Base-by-base conservation (phyloP, 2,888 invertebrate genomes). In the Stegophylla sp. region DNA sequence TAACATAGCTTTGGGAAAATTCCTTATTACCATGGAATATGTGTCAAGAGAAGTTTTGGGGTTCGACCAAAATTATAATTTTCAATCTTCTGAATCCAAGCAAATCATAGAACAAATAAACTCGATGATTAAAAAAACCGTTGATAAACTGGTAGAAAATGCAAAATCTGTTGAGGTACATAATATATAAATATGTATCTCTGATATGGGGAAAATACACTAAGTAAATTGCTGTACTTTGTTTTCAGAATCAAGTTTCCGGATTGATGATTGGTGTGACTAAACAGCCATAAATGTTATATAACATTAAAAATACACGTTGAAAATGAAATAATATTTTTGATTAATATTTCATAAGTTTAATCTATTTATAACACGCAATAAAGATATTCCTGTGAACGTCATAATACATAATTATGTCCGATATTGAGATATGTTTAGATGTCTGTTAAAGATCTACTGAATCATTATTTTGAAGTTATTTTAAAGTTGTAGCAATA, bases 231-330 rank as follows among this genome's bases (percentile, higher is more conserved):
- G 23, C 41, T 20, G 7, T 71, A 28, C 23, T 73, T 23, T 59
- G 45, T n/a, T 73, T 73, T 73, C 45, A 73, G 73, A 43, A 59
- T 28, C 73, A 73, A 73, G 59, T 73, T 45, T 43, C 43, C 13
- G 59, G 41, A 34, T 34, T 7, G 34, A 34, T 34, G 34, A 34
- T 34, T 34, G 34, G 7, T 34, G 7, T 34, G 34, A 34, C 34
- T 34, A 34, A 5, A 34, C 34, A 34, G 34, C 3, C 7, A 34
- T 34, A 7, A 34, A 34, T 34, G 34, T 3, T 34, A 34, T 7
- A 34, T 34, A 34, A 34, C n/a, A n/a, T n/a, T 34, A 34, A 34
- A 34, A 3, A 5, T 5, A 34, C 7, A 34, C 34, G n/a, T n/a
- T 34, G 34, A 34, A 34, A 34, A 34, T 34, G 34, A 34, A 34